phyloP scores from a whole-genome alignment of 2,797 vertebrate genomes.

The Naso thynnoides region DNA sequence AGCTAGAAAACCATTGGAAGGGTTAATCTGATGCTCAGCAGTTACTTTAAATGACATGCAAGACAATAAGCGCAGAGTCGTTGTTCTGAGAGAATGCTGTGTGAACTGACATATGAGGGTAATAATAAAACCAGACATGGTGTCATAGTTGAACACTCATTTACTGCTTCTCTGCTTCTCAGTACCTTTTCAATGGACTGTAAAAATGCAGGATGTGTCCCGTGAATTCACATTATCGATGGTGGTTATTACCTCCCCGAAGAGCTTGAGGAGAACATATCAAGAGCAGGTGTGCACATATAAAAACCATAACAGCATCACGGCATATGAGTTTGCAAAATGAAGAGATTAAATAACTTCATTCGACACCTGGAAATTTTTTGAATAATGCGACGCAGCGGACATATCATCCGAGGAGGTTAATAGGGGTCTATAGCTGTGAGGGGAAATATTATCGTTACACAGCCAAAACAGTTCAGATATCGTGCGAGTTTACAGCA shows the following conservation, averaged over 20 bases:
- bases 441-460: constrained; percentile 70
- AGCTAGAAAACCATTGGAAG: constrained; percentile 28
- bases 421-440: constrained; percentile 67
- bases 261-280: constrained; percentile 63
- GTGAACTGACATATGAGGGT: constrained; percentile 68
- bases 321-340: constrained; percentile 49
- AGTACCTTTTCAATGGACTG: constrained; percentile 63
- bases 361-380: constrained; percentile 65
- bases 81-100: constrained; percentile 59
- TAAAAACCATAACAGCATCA: constrained; percentile 62
- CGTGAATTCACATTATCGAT: constrained; percentile 71
- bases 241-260: constrained; percentile 73
- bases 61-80: constrained; percentile 40
- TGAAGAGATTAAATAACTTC: constrained; percentile 65
- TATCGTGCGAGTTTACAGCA: constrained; percentile 43
- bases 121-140: constrained; percentile 79
- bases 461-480: constrained; percentile 55
- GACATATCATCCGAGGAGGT: constrained; percentile 59
- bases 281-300: constrained; percentile 73
- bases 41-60: constrained; percentile 49
- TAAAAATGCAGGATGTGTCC: constrained; percentile 70
- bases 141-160: constrained; percentile 69
- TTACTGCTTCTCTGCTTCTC: constrained; percentile 66
- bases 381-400: constrained; percentile 61
- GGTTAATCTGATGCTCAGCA: constrained; percentile 32